Conservation (phyloP, 2,888 invertebrate genomes). For the Ectemnius lituratus region DNA sequence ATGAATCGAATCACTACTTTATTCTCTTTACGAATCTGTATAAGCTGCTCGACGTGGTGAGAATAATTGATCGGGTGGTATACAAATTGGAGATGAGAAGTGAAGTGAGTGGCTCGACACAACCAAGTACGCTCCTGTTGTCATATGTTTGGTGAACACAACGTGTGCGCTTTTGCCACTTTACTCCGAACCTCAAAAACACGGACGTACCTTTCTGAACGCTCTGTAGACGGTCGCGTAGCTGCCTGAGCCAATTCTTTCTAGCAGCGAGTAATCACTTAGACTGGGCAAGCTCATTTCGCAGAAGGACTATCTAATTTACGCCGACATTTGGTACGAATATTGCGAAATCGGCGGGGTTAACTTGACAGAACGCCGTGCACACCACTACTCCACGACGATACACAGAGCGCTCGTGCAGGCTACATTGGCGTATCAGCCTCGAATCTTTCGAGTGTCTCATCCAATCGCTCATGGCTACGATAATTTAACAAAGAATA, state of each 20-base stretch:
- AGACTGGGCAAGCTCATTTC: slow-evolving; percentile 81
- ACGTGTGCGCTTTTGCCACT: background rate
- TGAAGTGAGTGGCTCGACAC: slow-evolving; percentile 10
- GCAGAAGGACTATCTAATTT: slow-evolving; percentile 15
- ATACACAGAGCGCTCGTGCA: slow-evolving; percentile 12
- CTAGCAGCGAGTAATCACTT: slow-evolving; percentile 85
- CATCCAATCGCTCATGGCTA: background rate
- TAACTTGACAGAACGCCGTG: slow-evolving; percentile 33
- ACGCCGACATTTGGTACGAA: slow-evolving; percentile 33
- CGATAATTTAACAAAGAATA: background rate
- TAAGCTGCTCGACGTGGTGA: too few species aligned
- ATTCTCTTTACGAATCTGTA: too few species aligned
- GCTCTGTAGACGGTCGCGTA: slow-evolving; percentile 93
- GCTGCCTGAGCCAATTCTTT: slow-evolving; percentile 89
- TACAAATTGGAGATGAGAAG: background rate
- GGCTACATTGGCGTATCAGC: slow-evolving; percentile 29
- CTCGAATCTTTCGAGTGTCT: background rate
- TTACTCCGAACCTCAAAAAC: slow-evolving; percentile 44
- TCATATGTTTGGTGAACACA: slow-evolving; percentile 31
- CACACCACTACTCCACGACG: slow-evolving; percentile 14
- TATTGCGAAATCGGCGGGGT: slow-evolving; percentile 23
- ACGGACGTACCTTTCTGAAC: slow-evolving; percentile 81
- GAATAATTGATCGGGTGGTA: too few species aligned
- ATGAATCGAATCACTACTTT: too few species aligned
- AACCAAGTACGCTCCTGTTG: slow-evolving; percentile 31